Percentiles rank a stretch among this genome's conserved stretches.
phyloP scores from a whole-genome alignment of 2,113 vertebrate genomes.

The Trogon melanurus region DNA sequence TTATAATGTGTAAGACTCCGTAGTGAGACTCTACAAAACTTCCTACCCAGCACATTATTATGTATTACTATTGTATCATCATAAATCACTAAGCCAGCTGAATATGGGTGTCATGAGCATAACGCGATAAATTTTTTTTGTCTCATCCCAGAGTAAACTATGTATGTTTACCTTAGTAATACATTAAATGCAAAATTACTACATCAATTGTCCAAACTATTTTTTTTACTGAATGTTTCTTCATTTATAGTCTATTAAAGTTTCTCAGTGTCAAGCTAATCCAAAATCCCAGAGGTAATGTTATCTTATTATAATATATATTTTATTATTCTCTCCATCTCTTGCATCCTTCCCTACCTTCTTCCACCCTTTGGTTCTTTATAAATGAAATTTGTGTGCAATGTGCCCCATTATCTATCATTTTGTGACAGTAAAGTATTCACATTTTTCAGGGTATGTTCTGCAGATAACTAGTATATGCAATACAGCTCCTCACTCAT shows the following conservation, averaged over 20 bases:
- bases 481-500: not conserved
- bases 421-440: not conserved
- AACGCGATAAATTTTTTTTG: not conserved
- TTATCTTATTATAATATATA: not conserved
- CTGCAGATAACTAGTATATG: not conserved
- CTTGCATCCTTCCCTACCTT: not conserved
- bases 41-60: not conserved
- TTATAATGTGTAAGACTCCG: not conserved
- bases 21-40: not conserved
- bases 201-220: not conserved
- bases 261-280: conserved; percentile 10
- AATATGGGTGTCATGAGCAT: not conserved
- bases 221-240: not conserved
- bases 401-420: not conserved
- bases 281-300: not conserved
- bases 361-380: not conserved
- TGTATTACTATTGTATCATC: not conserved
- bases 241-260: not conserved
- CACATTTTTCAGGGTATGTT: not conserved
- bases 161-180: conserved; percentile 6
- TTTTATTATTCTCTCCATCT: not conserved
- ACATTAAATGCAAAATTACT: not conserved
- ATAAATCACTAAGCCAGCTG: conserved; percentile 8
- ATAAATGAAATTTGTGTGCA: not conserved
- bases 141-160: not conserved